Percentiles rank a stretch among this genome's conserved stretches.
Conservation (phyloP, 2,888 invertebrate genomes). For the Griposia aprilina region DNA sequence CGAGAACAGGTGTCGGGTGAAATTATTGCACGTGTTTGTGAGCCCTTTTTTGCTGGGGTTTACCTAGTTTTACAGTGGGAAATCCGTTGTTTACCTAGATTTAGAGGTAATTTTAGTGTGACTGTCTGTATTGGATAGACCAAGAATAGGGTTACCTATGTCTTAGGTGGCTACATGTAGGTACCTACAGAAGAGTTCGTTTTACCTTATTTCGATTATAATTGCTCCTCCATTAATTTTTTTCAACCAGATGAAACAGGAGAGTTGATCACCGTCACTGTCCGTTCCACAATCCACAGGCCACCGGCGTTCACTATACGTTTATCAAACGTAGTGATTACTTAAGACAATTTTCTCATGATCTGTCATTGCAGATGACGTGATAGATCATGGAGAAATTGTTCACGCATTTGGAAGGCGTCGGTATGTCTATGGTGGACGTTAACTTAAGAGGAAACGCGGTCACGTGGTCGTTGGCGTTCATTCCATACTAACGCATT, state of each 20-base stretch:
- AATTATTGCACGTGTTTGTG: constrained; percentile 41
- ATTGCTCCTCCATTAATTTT: too few species aligned
- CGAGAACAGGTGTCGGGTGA: constrained; percentile 43
- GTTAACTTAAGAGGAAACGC: background rate
- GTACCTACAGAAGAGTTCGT: too few species aligned
- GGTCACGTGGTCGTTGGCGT: background rate
- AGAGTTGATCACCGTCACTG: background rate
- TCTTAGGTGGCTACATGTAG: background rate
- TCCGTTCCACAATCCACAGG: too few species aligned
- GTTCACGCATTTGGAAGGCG: background rate
- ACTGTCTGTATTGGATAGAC: background rate
- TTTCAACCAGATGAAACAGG: background rate
- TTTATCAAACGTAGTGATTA: background rate
- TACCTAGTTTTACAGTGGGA: constrained; percentile 38
- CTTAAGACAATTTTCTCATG: background rate
- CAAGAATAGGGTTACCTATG: background rate
- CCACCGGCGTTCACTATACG: background rate
- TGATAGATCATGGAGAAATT: background rate
- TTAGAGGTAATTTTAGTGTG: constrained; percentile 9
- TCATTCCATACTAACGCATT: background rate
- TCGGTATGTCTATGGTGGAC: background rate
- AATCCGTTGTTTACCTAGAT: constrained; percentile 17
- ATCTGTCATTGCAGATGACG: background rate
- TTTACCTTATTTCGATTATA: background rate
- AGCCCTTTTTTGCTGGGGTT: constrained; percentile 43